phyloP scores from a whole-genome alignment of 2,888 invertebrate species.

The Aphodius sticticus region DNA sequence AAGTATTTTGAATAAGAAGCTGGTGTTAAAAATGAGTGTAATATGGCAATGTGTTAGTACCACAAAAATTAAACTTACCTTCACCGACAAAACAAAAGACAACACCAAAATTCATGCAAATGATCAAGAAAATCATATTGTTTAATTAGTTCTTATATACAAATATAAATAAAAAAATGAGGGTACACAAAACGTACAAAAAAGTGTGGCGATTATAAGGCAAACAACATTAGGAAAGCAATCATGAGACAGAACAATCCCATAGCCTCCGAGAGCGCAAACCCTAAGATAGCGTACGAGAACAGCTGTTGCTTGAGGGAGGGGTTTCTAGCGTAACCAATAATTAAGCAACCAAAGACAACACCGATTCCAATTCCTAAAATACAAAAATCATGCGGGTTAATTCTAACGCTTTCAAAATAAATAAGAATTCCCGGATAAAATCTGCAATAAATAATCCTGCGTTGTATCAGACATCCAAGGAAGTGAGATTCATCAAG shows the following conservation, averaged over 20 bases:
- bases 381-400: conserved; percentile 45
- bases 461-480: conserved; percentile 40
- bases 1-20: too few species aligned
- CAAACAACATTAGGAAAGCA: conserved; percentile 96
- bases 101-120: conserved; percentile 4
- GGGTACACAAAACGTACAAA: background rate
- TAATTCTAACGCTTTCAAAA: conserved; percentile 7
- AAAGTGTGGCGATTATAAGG: conserved; percentile 53
- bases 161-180: conserved; percentile 29
- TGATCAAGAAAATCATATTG: background rate
- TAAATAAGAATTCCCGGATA: background rate
- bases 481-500: conserved; percentile 42
- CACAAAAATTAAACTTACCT: background rate
- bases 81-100: background rate
- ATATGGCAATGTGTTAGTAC: background rate
- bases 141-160: conserved; percentile 27
- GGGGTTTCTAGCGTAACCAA: conserved; percentile 96
- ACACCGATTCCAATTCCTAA: conserved; percentile 96
- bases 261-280: conserved; percentile 98
- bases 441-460: conserved; percentile 17
- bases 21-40: background rate
- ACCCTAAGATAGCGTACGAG: conserved; percentile 97
- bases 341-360: conserved; percentile 95
- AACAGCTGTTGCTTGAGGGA: conserved; percentile 97
- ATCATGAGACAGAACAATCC: conserved; percentile 99